Base-by-base conservation (phyloP, 2,888 invertebrate species). In the Drosophila birchii region DNA sequence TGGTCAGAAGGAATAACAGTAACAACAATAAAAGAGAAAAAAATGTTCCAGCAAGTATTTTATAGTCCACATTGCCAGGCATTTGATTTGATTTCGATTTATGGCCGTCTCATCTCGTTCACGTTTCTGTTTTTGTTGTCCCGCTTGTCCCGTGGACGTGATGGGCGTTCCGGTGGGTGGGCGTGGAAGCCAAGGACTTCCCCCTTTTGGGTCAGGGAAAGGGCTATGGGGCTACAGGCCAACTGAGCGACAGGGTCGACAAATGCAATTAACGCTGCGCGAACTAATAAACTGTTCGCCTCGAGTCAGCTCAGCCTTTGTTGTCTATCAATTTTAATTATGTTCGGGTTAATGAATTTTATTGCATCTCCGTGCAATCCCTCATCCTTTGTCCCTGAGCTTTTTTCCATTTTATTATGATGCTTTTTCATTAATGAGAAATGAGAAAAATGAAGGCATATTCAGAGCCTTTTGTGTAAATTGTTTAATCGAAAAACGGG, bases 11-110 rank as follows among this genome's bases (percentile, higher is more conserved):
- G 14, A 44, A 58, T 20, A 55, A 44, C 36, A 51, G 26, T 16
- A 6, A 34, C n/a, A 45, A n/a, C n/a, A 62, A 54, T 39, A 51
- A 36, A 51, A 36, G 38, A 18, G 38, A 23, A 23, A 51, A 64
- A 76, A 74, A 82, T 70, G 68, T 74, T 79, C 39, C 43, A 34
- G 29, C 43, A 66, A 86, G 74, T 75, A 78, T 71, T 83, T 86
- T 75, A 81, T 83, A 78, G 84, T 78, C 79, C 49, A 55, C 79
- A 80, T 67, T 72, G 76, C 39, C 66, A 43, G 49, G 64, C 57
- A 78, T 86, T 83, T 83, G 86, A 86, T 83, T 86, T 80, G 84
- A 84, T 84, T 84, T 81, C 76, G 67, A 78, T 80, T 81, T 78
- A 82, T 82, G 58, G 69, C 71, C 51, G 54, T 62, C 45, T 57